Conservation (phyloP, 2,797 vertebrate species). For the Menidia menidia region DNA sequence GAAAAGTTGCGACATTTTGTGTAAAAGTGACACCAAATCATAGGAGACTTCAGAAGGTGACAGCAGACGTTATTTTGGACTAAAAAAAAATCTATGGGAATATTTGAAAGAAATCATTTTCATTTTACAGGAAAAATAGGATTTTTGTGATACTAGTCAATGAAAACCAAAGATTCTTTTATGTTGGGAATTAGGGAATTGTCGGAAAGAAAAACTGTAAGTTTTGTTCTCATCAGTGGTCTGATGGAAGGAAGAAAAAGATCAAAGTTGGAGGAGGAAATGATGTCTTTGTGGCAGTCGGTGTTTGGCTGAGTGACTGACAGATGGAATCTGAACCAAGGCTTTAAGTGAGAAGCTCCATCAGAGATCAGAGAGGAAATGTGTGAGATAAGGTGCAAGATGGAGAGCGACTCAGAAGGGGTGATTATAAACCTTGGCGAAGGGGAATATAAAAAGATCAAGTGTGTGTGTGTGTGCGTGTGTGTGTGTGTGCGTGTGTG, state of each 20-base stretch:
- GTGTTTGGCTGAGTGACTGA: conserved; percentile 48
- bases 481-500: conserved; percentile 18
- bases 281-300: background rate
- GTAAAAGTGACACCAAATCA: no score
- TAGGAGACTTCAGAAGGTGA: no score
- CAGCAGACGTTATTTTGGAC: no score
- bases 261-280: conserved; percentile 9
- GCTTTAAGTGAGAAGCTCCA: conserved; percentile 39
- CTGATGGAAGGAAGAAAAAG: background rate
- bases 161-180: no score
- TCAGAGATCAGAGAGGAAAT: conserved; percentile 40
- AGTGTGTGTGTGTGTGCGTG: conserved; percentile 11
- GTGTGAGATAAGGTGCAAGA: conserved; percentile 61
- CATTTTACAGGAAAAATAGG: no score
- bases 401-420: conserved; percentile 42
- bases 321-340: conserved; percentile 44
- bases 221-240: no score
- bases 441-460: conserved; percentile 39
- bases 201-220: no score
- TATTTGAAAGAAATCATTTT: no score
- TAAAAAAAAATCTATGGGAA: no score
- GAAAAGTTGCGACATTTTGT: background rate
- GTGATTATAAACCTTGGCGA: conserved; percentile 40
- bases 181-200: no score
- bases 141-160: no score